Base-by-base conservation (phyloP, 2,113 vertebrate genomes). In the Corythoichthys intestinalis region DNA sequence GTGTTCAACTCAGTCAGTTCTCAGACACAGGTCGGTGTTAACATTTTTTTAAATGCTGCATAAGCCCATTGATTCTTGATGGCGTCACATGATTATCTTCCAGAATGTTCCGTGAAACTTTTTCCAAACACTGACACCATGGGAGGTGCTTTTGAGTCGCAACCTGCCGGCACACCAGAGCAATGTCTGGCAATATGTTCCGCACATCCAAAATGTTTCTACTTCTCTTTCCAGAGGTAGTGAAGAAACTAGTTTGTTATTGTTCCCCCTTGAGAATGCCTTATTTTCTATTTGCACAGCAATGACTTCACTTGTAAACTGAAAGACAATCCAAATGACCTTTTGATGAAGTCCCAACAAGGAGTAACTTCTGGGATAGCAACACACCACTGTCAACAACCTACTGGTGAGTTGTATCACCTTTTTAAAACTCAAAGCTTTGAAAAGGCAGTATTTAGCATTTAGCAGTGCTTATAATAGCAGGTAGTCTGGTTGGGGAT, bases 101-200 rank as follows among this genome's bases (percentile, higher is more conserved):
- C 58, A 89, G 85, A 0, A 6, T 90, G 88, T 66, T 8, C 77
- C 52, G 12, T 2, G 4, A 73, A 70, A 34, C 48, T 88, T 17
- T 83, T 88, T 34, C 41, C 39, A 12, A 56, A 12, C 28, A 75
- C 64, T 2, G 60, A 83, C 41, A 81, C 87, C 58, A 56, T 63
- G 10, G 80, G 72, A 59, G 59, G 28, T 0, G 2, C 78, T 65
- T 0, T 84, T 0, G 0, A 69, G 65, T 10, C 0, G 0, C 14
- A 80, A 37, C 28, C 48, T 0, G 74, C 80, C 9, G 76, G 52
- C 12, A 88, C 85, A 10, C 2, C 79, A 50, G 78, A 86, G 41
- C 79, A 87, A 64, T 90, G 90, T 71, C 85, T 70, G 50, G 6
- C 2, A 1, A 47, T 91, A 64, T 91, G 90, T 69, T 75, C 83